These are phyloP conservation scores for Triops cancriformis DNA, from an alignment of 1,140 invertebrate genomes.

Conservation along the genomic window DNA sequence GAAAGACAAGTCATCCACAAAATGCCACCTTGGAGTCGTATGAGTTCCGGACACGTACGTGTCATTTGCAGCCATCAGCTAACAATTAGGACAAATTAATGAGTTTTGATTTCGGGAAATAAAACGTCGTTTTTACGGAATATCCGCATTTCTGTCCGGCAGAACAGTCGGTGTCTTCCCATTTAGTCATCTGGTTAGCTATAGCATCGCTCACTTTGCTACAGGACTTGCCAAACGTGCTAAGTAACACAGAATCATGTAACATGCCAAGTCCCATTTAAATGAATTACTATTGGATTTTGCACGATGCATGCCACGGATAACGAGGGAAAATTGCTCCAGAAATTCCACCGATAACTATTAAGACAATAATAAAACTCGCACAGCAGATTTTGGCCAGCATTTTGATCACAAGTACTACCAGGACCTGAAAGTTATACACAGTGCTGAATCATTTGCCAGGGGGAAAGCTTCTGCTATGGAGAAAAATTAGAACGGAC, in stretches of 20 bases:
- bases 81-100: slow-evolving; percentile 19
- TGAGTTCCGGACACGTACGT: slow-evolving; percentile 38
- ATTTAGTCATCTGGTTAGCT: slow-evolving; percentile 35
- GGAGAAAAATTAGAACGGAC: too few relatives aligned
- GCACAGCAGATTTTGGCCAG: background rate
- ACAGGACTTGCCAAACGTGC: slow-evolving; percentile 22
- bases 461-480: too few relatives aligned
- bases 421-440: too few relatives aligned
- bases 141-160: slow-evolving; percentile 42
- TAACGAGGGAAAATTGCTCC: slow-evolving; percentile 11
- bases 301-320: slow-evolving; percentile 24
- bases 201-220: slow-evolving; percentile 18
- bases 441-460: too few relatives aligned
- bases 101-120: background rate
- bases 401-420: too few relatives aligned
- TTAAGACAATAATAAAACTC: background rate
- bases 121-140: slow-evolving; percentile 32
- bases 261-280: background rate
- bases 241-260: background rate
- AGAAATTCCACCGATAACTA: background rate
- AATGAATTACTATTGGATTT: slow-evolving; percentile 22
- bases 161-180: slow-evolving; percentile 35
- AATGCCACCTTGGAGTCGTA: slow-evolving; percentile 39
- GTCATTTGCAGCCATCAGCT: slow-evolving; percentile 31
- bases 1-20: slow-evolving; percentile 41